Conservation (phyloP, 1,140 invertebrate species). For the Tenebrio molitor region DNA sequence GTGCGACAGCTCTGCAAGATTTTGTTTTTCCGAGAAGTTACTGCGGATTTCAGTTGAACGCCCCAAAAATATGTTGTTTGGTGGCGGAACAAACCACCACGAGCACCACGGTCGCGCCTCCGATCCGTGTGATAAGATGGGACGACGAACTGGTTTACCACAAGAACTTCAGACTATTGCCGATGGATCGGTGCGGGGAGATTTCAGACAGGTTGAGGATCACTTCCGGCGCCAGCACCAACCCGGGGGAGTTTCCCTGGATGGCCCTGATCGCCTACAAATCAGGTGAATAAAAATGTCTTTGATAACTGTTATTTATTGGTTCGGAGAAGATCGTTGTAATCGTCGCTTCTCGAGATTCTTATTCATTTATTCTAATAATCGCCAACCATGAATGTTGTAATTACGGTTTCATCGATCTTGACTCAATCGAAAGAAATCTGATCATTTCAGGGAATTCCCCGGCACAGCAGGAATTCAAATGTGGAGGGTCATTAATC, state of each 20-base stretch:
- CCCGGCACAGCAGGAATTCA: slow-evolving; percentile 61
- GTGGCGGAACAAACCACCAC: neutral
- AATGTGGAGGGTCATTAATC: slow-evolving; percentile 72
- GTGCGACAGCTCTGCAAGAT: neutral
- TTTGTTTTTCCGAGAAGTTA: neutral
- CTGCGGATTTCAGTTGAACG: neutral
- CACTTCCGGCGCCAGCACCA: slow-evolving; percentile 68
- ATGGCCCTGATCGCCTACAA: slow-evolving; percentile 68
- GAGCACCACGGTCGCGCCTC: neutral
- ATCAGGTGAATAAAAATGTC: slow-evolving; percentile 51
- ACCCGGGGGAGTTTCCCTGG: slow-evolving; percentile 71
- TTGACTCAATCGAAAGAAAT: neutral
- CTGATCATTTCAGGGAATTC: slow-evolving; percentile 15
- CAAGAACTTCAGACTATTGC: slow-evolving; percentile 53
- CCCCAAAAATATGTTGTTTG: neutral
- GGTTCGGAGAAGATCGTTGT: too few species aligned
- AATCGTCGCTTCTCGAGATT: too few species aligned
- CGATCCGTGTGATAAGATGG: neutral
- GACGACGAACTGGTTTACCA: slow-evolving; percentile 46
- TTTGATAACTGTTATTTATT: too few species aligned
- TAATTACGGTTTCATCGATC: neutral
- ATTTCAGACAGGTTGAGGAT: slow-evolving; percentile 66
- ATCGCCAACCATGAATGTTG: too few species aligned
- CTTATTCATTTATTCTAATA: too few species aligned
- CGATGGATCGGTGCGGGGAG: slow-evolving; percentile 64